phyloP scores from a whole-genome alignment of 2,888 invertebrate genomes.

The Tiphia femorata region DNA sequence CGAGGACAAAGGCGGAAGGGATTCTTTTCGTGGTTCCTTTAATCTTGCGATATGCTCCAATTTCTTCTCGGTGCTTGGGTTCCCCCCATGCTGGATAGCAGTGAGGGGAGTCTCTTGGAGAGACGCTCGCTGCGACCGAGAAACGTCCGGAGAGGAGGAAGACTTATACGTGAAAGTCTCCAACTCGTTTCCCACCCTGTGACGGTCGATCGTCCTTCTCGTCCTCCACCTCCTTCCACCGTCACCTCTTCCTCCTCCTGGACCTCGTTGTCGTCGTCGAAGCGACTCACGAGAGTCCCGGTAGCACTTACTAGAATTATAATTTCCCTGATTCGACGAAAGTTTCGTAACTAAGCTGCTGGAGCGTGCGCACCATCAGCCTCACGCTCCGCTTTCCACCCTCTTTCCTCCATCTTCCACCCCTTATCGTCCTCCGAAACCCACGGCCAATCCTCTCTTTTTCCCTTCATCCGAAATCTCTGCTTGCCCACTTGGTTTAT shows the following conservation, averaged over 20 bases:
- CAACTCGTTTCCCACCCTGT: too few relatives aligned
- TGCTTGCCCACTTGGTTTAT: slow-evolving; percentile 33
- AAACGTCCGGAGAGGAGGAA: slow-evolving; percentile 5
- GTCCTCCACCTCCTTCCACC: too few relatives aligned
- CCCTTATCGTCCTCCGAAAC: not conserved
- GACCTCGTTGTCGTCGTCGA: not conserved
- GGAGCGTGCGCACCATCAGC: too few relatives aligned
- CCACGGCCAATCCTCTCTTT: not conserved
- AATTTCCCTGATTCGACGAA: slow-evolving; percentile 46
- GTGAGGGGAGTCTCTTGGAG: not conserved
- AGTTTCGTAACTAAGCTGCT: slow-evolving; percentile 35
- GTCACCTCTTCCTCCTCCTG: not conserved
- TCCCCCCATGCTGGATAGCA: too few relatives aligned
- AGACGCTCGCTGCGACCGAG: slow-evolving; percentile 3
- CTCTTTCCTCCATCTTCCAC: slow-evolving; percentile 3
- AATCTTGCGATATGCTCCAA: slow-evolving; percentile 22
- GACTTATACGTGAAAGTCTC: not conserved
- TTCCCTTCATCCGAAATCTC: not conserved
- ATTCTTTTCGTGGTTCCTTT: not conserved
- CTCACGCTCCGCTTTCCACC: not conserved
- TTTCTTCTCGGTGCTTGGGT: slow-evolving; percentile 12
- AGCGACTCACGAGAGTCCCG: slow-evolving; percentile 3
- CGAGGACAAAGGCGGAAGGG: not conserved
- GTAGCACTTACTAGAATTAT: slow-evolving; percentile 45
- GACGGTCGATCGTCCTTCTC: too few relatives aligned